A percentile compares a stretch with the other conserved stretches of the same genome.
Evolutionary conservation across 1,140 invertebrate species (phyloP).

Genomic region (Philotrypesis tridentata): DNA sequence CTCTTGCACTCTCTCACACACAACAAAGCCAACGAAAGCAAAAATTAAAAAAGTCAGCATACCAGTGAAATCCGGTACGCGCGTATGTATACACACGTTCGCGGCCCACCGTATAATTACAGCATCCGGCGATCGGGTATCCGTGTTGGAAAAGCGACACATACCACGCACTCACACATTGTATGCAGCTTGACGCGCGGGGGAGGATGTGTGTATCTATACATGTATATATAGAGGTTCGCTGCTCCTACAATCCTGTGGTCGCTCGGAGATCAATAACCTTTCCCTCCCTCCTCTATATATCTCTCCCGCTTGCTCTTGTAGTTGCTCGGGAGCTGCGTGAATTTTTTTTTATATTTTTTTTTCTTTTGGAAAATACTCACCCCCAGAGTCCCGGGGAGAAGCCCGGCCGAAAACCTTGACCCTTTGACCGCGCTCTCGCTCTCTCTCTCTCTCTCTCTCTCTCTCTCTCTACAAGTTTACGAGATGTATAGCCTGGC

Average conservation of each 20-base stretch:
- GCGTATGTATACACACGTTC: not conserved
- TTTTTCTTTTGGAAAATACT: not conserved
- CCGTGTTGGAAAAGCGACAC: not conserved
- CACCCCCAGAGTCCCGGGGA: not conserved
- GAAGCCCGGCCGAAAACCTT: not conserved
- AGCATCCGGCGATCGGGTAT: not conserved
- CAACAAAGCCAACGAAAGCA: no score
- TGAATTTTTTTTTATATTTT: not conserved
- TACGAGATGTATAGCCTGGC: not conserved
- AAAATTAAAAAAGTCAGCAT: no score
- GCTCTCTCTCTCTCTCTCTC: no score
- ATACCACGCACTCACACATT: not conserved
- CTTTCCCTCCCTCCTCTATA: conserved; percentile 5
- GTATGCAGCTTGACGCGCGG: not conserved
- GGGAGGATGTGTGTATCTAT: not conserved
- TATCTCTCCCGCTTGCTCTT: not conserved
- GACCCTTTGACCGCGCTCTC: not conserved
- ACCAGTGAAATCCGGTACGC: not conserved
- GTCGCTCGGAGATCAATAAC: conserved; percentile 22
- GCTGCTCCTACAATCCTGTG: conserved; percentile 11
- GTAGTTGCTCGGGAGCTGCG: no score
- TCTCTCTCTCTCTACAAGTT: no score
- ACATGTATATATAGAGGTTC: not conserved
- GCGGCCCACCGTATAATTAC: not conserved
- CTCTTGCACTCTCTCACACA: no score